Evolutionary conservation across 2,113 vertebrate species (phyloP), one percentile per base, ranked within the genome.

Genomic region (Xenus cinereus): DNA sequence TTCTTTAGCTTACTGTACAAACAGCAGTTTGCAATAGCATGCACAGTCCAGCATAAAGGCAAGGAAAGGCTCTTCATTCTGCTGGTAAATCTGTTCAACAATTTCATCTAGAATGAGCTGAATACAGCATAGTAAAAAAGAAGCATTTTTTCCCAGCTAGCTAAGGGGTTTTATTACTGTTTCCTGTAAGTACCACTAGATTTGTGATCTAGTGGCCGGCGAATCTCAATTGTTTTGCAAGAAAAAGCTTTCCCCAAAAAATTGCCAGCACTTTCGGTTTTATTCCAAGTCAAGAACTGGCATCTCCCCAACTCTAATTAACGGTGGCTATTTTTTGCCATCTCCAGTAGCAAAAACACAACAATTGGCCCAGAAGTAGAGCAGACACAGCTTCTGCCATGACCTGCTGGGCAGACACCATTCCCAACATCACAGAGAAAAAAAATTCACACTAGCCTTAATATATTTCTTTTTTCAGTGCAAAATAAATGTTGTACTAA

Each of bases 251-350:
- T 54, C 56, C 48, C 77, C 77, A 64, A 81, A 87, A 93, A 90
- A 87, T 72, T 95, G 45, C 75, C 80, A 62, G 26, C 59, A 74
- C 66, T 91, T 94, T 68, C 15, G 0, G 35, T 72, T 84, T 87
- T 89, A 83, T 83, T 88, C 67, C 94, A 97, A 91, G 95, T 96
- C 91, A 92, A 75, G 79, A 62, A 7, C 60, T 90, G 77, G 86
- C 91, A 85, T 91, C 63, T 84, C 67, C 89, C 73, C 88, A 94
- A 39, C 33, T 78, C 59, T 88, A 72, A 91, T 96, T 85, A 67
- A 67, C 33, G 14, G 53, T 73, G 50, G 43, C 51, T 91, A 91
- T 93, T 97, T 96, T 95, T 96, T 90, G 85, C 89, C 86, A 56
- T 92, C 73, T 91, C 92, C 90, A 84, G 21, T 48, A 89, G 78